Conservation (phyloP, 2,797 vertebrate species). For the Scolopax rusticola region DNA sequence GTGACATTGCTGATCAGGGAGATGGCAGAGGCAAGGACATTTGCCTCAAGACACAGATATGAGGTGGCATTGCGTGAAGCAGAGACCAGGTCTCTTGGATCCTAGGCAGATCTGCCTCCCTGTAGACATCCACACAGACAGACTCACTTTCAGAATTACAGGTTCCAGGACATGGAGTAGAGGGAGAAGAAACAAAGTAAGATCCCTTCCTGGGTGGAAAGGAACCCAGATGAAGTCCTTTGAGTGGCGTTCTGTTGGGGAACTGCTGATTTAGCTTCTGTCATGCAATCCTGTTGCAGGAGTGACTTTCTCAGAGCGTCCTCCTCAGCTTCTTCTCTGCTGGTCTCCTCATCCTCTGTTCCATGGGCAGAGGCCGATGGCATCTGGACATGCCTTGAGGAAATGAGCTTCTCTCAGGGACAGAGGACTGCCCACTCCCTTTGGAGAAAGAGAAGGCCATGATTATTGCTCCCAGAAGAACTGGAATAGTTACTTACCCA, state of each 20-base stretch:
- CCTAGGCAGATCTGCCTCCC: neutral
- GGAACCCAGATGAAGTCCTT: neutral
- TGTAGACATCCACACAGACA: neutral
- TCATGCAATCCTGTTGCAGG: neutral
- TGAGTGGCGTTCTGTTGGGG: neutral
- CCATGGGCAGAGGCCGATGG: neutral
- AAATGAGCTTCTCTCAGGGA: neutral
- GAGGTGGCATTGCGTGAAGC: neutral
- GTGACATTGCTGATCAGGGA: neutral
- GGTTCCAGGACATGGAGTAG: neutral
- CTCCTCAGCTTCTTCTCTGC: neutral
- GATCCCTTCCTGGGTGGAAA: neutral
- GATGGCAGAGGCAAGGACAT: neutral
- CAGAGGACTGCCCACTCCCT: neutral
- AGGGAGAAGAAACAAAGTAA: neutral
- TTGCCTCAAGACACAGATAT: neutral
- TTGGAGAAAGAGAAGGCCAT: neutral
- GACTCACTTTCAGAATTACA: neutral
- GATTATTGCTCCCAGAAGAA: slow-evolving; percentile 5
- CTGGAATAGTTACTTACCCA: neutral
- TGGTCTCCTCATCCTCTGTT: neutral
- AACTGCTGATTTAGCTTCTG: neutral
- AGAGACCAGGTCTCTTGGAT: neutral
- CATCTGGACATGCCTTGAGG: neutral
- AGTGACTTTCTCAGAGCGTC: fast-evolving